These are phyloP conservation scores for Catalaphyllia jardinei DNA, from an alignment of 64 coral and sea anemone genomes.

Conservation along the genomic window DNA sequence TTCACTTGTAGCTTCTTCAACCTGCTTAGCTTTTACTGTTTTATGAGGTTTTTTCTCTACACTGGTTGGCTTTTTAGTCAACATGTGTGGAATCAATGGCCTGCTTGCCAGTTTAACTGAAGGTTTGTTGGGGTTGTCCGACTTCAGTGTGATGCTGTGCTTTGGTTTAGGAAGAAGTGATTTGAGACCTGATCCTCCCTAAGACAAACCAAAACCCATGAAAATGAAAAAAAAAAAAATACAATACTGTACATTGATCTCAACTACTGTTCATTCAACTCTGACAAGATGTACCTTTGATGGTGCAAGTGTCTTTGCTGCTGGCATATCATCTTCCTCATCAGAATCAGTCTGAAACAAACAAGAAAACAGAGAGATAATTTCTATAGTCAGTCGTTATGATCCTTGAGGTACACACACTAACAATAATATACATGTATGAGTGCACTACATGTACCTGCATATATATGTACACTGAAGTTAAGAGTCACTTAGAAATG, in stretches of 20 bases:
- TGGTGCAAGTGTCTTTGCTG: conserved; percentile 57
- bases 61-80: conserved; percentile 66
- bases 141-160: conserved; percentile 83
- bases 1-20: conserved; percentile 57
- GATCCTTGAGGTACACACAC: too few species aligned
- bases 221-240: background rate
- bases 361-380: background rate
- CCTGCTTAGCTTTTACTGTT: conserved; percentile 17
- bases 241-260: too few species aligned
- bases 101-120: conserved; percentile 80
- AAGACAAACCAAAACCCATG: background rate
- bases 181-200: conserved; percentile 86
- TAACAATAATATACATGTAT: background rate
- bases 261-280: background rate
- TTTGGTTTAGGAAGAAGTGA: conserved; percentile 93
- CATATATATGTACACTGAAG: too few species aligned
- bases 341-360: conserved; percentile 68
- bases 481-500: too few species aligned
- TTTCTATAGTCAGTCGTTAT: too few species aligned
- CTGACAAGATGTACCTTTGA: conserved; percentile 51
- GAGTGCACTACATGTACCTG: too few species aligned
- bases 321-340: conserved; percentile 73
- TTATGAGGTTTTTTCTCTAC: conserved; percentile 26
- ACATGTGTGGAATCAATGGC: conserved; percentile 86
- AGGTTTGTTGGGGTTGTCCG: conserved; percentile 88